phyloP scores from a whole-genome alignment of 2,113 vertebrate species.

The Onychorhynchus coronatus region DNA sequence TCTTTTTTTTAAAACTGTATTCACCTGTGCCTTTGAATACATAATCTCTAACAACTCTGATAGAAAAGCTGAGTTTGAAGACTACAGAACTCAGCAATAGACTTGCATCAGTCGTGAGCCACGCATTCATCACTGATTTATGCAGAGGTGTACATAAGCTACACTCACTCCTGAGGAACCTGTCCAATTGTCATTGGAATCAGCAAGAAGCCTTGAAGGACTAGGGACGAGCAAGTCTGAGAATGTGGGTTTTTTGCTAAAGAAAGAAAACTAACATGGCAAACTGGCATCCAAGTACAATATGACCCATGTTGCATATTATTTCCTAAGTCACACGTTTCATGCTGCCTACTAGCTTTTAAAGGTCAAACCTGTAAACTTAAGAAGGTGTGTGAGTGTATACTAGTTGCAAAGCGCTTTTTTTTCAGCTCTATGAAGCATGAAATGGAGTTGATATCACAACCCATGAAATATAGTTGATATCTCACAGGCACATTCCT shows the following conservation, averaged over 20 bases:
- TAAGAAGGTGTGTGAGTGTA: constrained; percentile 28
- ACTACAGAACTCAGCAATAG: neutral
- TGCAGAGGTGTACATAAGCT: neutral
- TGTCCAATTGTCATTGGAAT: neutral
- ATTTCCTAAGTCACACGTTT: neutral
- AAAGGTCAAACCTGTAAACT: constrained; percentile 51
- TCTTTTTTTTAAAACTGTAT: neutral
- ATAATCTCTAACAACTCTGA: neutral
- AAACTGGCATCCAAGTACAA: neutral
- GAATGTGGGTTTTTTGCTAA: neutral
- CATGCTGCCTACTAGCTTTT: constrained; percentile 15
- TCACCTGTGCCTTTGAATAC: neutral
- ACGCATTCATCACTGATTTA: neutral
- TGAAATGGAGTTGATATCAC: constrained; percentile 58
- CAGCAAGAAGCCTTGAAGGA: neutral
- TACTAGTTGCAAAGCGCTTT: constrained; percentile 39
- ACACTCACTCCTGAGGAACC: neutral
- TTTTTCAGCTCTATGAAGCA: constrained; percentile 47
- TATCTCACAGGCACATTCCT: constrained; percentile 66
- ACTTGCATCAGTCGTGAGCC: neutral
- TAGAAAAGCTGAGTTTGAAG: neutral
- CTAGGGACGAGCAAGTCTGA: neutral
- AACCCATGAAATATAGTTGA: constrained; percentile 56
- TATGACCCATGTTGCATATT: neutral
- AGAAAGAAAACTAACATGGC: neutral